phyloP scores from a whole-genome alignment of 2,888 invertebrate species.

The Drosophila percnosoma region DNA sequence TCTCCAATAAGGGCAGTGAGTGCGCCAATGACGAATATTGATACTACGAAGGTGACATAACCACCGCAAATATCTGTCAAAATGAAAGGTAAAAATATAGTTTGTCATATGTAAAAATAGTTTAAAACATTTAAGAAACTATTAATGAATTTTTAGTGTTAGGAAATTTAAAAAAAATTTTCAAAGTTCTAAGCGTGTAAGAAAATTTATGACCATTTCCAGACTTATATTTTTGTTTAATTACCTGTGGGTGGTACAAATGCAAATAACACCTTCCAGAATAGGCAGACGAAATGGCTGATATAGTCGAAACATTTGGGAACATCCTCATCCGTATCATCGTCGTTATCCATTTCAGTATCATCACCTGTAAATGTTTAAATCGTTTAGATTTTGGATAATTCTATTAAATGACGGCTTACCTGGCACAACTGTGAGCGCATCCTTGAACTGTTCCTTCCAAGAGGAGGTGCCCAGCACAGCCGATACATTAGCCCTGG shows the following conservation, averaged over 20 bases:
- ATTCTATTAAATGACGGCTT: slow-evolving; percentile 53
- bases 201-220: fast-evolving
- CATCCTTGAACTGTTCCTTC: slow-evolving; percentile 99
- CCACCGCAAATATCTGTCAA: slow-evolving; percentile 94
- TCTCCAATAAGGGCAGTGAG: slow-evolving; percentile 99
- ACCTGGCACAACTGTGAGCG: slow-evolving; percentile 97
- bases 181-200: neutral
- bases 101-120: neutral
- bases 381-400: neutral
- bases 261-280: slow-evolving; percentile 99
- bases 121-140: neutral
- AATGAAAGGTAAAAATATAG: neutral
- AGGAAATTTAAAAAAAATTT: neutral
- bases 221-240: neutral
- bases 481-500: slow-evolving; percentile 97
- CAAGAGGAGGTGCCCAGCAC: slow-evolving; percentile 98
- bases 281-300: slow-evolving; percentile 97
- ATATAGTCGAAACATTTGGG: slow-evolving; percentile 97
- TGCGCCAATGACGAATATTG: slow-evolving; percentile 96
- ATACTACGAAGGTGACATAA: slow-evolving; percentile 96
- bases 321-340: slow-evolving; percentile 87
- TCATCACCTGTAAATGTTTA: slow-evolving; percentile 82
- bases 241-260: slow-evolving; percentile 98
- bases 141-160: neutral
- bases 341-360: slow-evolving; percentile 87